Percentiles rank a stretch among this genome's conserved stretches.
Evolutionary conservation across 2,888 invertebrate genomes (phyloP).

Genomic region (Bellardia bayeri): DNA sequence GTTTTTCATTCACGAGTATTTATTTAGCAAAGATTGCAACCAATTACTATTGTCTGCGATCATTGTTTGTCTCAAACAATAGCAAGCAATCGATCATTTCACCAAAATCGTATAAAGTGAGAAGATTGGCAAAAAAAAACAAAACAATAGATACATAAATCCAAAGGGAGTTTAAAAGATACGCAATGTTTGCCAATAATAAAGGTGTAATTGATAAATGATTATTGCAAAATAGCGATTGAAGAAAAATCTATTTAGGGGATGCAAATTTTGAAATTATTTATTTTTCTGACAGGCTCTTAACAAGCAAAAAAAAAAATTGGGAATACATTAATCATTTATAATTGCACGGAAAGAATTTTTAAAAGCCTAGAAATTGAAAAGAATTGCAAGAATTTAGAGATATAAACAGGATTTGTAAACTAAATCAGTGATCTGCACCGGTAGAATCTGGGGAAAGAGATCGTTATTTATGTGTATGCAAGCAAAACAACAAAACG

Average conservation of each 20-base stretch:
- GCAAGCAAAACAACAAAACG: no score
- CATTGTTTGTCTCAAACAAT: slow-evolving; percentile 48
- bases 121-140: slow-evolving; percentile 32
- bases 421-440: no score
- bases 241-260: slow-evolving; percentile 10
- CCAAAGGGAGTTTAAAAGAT: slow-evolving; percentile 24
- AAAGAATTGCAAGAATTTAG: background rate
- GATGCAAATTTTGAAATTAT: slow-evolving; percentile 38
- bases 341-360: slow-evolving; percentile 25
- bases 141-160: background rate
- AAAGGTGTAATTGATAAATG: slow-evolving; percentile 75
- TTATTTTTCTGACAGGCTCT: slow-evolving; percentile 29
- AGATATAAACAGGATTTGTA: no score
- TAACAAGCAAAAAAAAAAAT: background rate
- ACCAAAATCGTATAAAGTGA: slow-evolving; percentile 36
- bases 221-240: slow-evolving; percentile 50
- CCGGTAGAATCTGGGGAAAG: no score
- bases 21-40: slow-evolving; percentile 52
- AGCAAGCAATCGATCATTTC: slow-evolving; percentile 54
- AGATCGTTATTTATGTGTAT: no score
- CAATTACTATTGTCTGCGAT: slow-evolving; percentile 43
- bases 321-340: slow-evolving; percentile 36
- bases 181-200: slow-evolving; percentile 76
- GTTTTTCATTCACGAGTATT: slow-evolving; percentile 12
- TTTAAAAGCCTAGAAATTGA: background rate